phyloP scores from a whole-genome alignment of 2,797 vertebrate genomes.

The Oreochromis mossambicus region DNA sequence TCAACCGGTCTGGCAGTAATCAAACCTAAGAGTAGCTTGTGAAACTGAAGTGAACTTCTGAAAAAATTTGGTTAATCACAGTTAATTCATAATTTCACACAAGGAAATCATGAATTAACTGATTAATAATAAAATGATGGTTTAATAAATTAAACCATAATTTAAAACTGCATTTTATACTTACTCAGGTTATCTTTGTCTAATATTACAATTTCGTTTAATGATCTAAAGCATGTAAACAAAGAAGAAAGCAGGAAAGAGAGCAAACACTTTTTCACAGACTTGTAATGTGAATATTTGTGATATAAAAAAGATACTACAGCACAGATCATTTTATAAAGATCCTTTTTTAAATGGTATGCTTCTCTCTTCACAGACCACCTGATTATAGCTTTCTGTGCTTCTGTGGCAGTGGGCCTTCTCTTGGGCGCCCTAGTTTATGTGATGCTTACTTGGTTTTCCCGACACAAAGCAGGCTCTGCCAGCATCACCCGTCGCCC shows the following conservation, averaged over 20 bases:
- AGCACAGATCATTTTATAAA: neutral
- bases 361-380: conserved; percentile 73
- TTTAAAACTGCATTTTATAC: neutral
- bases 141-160: neutral
- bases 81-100: neutral
- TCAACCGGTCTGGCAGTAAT: neutral
- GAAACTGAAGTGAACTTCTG: neutral
- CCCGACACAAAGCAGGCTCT: conserved; percentile 84
- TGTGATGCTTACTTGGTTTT: conserved; percentile 84
- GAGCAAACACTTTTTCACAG: neutral
- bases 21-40: neutral
- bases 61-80: neutral
- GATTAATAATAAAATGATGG: neutral
- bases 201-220: neutral
- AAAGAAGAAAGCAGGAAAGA: neutral
- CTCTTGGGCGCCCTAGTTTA: conserved; percentile 87
- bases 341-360: neutral
- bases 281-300: neutral
- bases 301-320: neutral
- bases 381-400: conserved; percentile 89
- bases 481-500: conserved; percentile 88
- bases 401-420: conserved; percentile 89
- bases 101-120: neutral
- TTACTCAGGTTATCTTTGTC: neutral
- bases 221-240: neutral